Conservation (phyloP, 2,797 vertebrate genomes). For the Hafferia zeledoni region DNA sequence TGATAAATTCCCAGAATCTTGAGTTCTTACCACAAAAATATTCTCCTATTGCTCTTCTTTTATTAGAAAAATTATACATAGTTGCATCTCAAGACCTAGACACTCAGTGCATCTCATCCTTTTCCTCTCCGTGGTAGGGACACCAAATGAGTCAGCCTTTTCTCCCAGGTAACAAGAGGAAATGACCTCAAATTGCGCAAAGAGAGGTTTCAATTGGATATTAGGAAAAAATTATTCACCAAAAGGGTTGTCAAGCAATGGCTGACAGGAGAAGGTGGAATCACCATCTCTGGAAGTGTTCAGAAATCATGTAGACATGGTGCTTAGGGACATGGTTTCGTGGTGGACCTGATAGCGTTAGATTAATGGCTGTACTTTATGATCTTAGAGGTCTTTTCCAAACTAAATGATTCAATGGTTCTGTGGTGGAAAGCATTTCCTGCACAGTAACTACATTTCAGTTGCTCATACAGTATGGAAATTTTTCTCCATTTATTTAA, state of each 20-base stretch:
- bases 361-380: not conserved
- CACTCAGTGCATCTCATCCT: not conserved
- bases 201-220: not conserved
- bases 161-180: not conserved
- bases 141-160: not conserved
- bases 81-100: not conserved
- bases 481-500: not conserved
- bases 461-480: not conserved
- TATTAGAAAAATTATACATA: not conserved
- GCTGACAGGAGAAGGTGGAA: not conserved
- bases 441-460: not conserved
- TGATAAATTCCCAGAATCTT: not conserved
- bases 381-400: not conserved
- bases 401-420: not conserved
- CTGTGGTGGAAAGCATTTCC: not conserved
- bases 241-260: too few relatives aligned
- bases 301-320: not conserved
- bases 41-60: not conserved
- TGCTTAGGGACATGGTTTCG: accelerated
- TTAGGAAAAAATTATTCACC: not conserved
- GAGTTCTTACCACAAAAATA: not conserved
- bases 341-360: too few relatives aligned
- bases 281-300: not conserved
- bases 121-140: not conserved
- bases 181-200: not conserved